Percentiles rank a stretch among this genome's conserved stretches.
phyloP scores from a whole-genome alignment of 2,113 vertebrate species.

The Alligator mississippiensis region DNA sequence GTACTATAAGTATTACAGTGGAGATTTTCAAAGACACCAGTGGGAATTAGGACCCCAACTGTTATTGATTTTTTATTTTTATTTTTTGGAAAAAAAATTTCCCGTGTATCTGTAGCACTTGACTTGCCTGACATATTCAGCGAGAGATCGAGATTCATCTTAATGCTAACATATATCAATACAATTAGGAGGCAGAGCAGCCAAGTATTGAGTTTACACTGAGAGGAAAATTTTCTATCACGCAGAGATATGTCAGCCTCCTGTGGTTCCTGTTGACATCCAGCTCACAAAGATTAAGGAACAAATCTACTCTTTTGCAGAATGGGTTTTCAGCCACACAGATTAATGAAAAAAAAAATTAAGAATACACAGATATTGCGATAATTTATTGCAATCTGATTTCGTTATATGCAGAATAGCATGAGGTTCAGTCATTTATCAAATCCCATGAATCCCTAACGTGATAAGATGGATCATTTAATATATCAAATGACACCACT shows the following conservation, averaged over 20 bases:
- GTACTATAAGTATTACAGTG: background rate
- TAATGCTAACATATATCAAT: background rate
- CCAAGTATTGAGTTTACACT: background rate
- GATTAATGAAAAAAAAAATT: constrained; percentile 2
- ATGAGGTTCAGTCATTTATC: constrained; percentile 60
- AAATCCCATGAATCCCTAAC: constrained; percentile 48
- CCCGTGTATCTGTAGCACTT: background rate
- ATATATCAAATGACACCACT: constrained; percentile 48
- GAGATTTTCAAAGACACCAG: background rate
- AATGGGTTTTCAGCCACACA: background rate
- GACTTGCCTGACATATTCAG: background rate
- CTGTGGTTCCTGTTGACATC: background rate
- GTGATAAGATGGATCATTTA: constrained; percentile 68
- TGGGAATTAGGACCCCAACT: background rate
- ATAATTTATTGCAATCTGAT: constrained; percentile 52
- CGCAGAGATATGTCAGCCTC: background rate
- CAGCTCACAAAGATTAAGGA: background rate
- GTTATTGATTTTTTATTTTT: background rate
- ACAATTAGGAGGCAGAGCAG: background rate
- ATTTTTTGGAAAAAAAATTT: background rate
- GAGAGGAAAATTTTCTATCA: background rate
- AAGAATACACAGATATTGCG: constrained; percentile 27
- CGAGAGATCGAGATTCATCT: background rate
- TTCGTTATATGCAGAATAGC: background rate
- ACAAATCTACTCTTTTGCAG: background rate